Evolutionary conservation across 2,113 vertebrate genomes (phyloP), one percentile per base, ranked within the genome.

Genomic region (Anguilla japonica): DNA sequence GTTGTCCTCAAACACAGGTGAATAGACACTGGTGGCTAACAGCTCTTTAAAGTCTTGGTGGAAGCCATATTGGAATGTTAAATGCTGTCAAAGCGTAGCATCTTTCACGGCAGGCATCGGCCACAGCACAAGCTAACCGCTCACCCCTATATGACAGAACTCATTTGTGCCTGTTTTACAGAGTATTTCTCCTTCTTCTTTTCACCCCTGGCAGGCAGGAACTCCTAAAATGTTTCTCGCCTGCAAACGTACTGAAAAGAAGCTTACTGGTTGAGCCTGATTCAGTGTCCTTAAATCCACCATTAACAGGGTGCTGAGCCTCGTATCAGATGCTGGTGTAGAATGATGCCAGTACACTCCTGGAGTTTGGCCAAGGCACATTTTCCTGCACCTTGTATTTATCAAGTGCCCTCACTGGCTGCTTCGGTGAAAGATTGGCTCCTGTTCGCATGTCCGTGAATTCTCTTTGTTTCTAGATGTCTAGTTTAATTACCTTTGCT

Each of bases 301-400:
- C 63, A 9, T 71, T 29, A 75, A 75, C 71, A 34, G 26, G 26
- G 26, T 34, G n/a, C n/a, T 13, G 5, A 75, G 71, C 18, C 60
- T 75, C 34, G 26, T 6, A n/a, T 1, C 71, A 75, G 71, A 34
- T 50, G 39, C 67, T 84, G 63, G 41, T 67, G 4, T n/a, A 20
- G 26, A 41, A 53, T 53, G 3, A 67, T 84, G 84, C 40, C 84
- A 39, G 15, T 78, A 41, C 16, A 4, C 40, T n/a, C n/a, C 8
- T 53, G 67, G n/a, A n/a, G 67, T 53, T 84, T 84, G 84, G 84
- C 63, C 29, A 41, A 6, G 16, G 8, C 41, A 29, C 67, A 50
- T 20, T 84, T 40, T 22, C 41, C 41, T 84, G 63, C 63, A 78
- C 63, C 43, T 13, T 84, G 67, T 84, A 84, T 84, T 53, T 84